Evolutionary conservation across 2,113 vertebrate genomes (phyloP), one percentile per base, ranked within the genome.

Genomic region (Etia nguti): DNA sequence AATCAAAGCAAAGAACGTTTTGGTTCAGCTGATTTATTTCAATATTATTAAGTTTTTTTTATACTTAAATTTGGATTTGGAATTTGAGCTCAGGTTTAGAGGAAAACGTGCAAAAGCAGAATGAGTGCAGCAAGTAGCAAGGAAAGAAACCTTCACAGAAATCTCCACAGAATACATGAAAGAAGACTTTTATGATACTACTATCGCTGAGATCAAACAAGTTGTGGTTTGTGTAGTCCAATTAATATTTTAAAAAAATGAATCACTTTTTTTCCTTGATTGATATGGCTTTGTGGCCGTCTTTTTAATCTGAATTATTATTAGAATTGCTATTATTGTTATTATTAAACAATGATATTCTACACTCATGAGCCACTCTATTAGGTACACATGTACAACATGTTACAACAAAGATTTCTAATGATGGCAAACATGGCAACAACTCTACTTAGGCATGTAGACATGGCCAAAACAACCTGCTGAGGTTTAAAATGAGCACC

Each of bases 271-370:
- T 38, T 3, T 5, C 10, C 36, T 70, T 41, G 65, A 43, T 0
- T 16, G 6, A 43, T n/a, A 70, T 4, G 4, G 12, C n/a, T 70
- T 12, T 16, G 65, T 43, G 65, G 24, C n/a, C 24, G 62, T 22
- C n/a, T 70, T 70, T 70, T 70, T 38, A 38, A 38, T 68, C 34
- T 22, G 34, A 68, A 68, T 68, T 68, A 20, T 38, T 38, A 38
- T 22, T 20, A 38, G 22, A 68, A 38, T 38, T 38, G 4, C 20
- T 22, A 68, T 65, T 65, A 65, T 38, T 65, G 0, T 65, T 65
- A 65, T 22, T 68, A 38, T 24, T 70, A 70, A 70, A 16, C 38
- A 70, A 43, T 70, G 3, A 43, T 70, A 70, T 43, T 43, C 65
- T 24, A 38, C 2, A 5, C 60, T 38, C 20, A 38, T 65, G 34